A percentile compares a stretch with the other conserved stretches of the same genome.
Conservation (phyloP, 2,888 invertebrate genomes). For the Patella caerulea region DNA sequence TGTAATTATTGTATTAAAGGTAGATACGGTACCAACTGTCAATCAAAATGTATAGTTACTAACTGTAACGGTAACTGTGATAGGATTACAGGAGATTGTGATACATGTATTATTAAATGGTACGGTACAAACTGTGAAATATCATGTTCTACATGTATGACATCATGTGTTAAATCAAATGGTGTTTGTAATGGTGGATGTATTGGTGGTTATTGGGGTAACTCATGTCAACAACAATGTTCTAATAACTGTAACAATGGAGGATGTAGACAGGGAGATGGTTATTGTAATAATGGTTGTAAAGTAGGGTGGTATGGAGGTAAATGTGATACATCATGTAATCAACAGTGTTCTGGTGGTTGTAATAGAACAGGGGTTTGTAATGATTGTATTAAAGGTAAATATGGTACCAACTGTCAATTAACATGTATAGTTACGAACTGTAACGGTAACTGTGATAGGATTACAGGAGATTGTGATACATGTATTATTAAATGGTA, state of each 20-base stretch:
- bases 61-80: neutral
- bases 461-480: neutral
- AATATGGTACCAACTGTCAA: no score
- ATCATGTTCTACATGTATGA: neutral
- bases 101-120: no score
- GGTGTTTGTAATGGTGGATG: neutral
- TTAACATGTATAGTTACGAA: neutral
- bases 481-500: no score
- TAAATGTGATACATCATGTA: neutral
- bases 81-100: no score
- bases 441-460: neutral
- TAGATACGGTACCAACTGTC: no score
- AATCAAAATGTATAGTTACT: slow-evolving; percentile 14
- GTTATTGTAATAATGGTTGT: neutral
- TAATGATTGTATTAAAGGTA: no score
- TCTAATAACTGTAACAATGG: neutral
- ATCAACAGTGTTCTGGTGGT: no score
- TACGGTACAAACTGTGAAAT: no score
- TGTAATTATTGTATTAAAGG: no score
- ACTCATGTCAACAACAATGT: neutral
- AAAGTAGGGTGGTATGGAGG: slow-evolving; percentile 8
- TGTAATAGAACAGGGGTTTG: no score
- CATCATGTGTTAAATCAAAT: neutral
- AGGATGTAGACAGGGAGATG: neutral
- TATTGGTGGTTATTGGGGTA: neutral